Percentiles rank a stretch among this genome's conserved stretches.
Evolutionary conservation across 2,888 invertebrate species (phyloP).

Genomic region (Melipona beecheii): DNA sequence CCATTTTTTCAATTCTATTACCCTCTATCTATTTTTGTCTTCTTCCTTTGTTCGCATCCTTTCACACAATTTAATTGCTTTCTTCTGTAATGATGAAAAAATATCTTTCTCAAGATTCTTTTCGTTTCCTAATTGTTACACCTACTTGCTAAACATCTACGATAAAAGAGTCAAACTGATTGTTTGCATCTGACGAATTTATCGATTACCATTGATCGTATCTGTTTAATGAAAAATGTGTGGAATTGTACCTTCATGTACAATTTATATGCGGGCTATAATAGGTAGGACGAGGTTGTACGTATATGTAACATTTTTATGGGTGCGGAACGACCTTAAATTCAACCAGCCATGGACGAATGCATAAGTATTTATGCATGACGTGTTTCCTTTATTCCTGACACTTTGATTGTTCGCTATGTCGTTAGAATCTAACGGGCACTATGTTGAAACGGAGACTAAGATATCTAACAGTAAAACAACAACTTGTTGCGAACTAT

Average conservation of each 20-base stretch:
- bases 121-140: background rate
- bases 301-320: slow-evolving; percentile 51
- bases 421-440: background rate
- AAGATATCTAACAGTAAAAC: background rate
- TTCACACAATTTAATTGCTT: too few species aligned
- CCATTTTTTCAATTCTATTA: too few species aligned
- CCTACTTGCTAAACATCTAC: background rate
- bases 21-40: too few species aligned
- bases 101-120: background rate
- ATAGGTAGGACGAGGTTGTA: slow-evolving; percentile 56
- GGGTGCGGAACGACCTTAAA: slow-evolving; percentile 57
- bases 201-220: background rate
- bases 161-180: background rate
- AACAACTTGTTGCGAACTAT: background rate
- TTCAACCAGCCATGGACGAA: slow-evolving; percentile 42
- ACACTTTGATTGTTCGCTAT: background rate
- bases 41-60: too few species aligned
- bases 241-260: slow-evolving; percentile 16
- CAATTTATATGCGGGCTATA: slow-evolving; percentile 11
- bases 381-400: slow-evolving; percentile 41
- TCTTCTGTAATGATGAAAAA: background rate
- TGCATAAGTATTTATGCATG: slow-evolving; percentile 18
- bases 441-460: background rate
- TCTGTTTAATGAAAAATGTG: background rate
- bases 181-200: background rate